A percentile compares a stretch with the other conserved stretches of the same genome.
phyloP scores from a whole-genome alignment of 2,113 vertebrate genomes.

The Siniperca chuatsi region DNA sequence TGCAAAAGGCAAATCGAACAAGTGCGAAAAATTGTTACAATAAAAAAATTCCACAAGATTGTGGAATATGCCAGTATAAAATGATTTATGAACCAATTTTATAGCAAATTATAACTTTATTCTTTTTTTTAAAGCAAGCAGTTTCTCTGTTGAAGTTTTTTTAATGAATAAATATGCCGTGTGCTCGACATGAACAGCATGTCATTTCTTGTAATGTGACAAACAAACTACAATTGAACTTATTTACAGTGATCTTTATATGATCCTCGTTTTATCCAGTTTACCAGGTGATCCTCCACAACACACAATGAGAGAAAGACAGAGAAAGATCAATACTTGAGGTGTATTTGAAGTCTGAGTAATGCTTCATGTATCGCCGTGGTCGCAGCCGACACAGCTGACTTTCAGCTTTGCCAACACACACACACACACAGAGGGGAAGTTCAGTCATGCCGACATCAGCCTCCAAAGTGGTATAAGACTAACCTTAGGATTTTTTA shows the following conservation, averaged over 20 bases:
- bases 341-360: slow-evolving; percentile 50
- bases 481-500: slow-evolving; percentile 62
- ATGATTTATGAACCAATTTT: background rate
- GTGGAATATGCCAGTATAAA: background rate
- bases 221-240: background rate
- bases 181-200: background rate
- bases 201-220: background rate
- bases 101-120: background rate
- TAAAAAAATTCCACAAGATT: background rate
- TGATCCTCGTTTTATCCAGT: background rate
- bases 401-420: slow-evolving; percentile 52
- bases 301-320: slow-evolving; percentile 5
- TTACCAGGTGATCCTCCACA: background rate
- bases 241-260: background rate
- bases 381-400: slow-evolving; percentile 56
- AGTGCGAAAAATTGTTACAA: background rate
- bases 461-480: slow-evolving; percentile 48
- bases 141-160: background rate
- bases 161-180: background rate
- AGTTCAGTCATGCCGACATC: slow-evolving; percentile 43
- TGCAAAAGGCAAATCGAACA: background rate
- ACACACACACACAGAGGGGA: slow-evolving; percentile 6
- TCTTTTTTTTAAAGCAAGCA: background rate
- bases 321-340: slow-evolving; percentile 12
- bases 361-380: slow-evolving; percentile 13